Evolutionary conservation across 2,113 vertebrate species (phyloP).

Genomic region (Xenopus laevis): DNA sequence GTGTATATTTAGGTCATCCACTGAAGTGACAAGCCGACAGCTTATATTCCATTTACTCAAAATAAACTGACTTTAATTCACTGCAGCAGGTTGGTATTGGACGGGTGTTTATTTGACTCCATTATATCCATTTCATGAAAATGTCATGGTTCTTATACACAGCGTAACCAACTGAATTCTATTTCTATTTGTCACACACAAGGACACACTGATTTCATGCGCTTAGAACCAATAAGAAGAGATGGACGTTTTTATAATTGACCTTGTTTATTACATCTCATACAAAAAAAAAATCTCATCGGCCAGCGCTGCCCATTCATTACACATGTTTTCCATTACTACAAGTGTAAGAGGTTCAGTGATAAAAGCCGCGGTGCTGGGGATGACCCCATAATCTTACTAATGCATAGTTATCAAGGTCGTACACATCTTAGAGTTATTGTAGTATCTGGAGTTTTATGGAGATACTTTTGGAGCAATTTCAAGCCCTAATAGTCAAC

Average conservation of each 20-base stretch:
- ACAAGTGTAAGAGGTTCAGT: not conserved
- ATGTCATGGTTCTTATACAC: slow-evolving; percentile 30
- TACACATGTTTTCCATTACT: not conserved
- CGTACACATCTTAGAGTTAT: not conserved
- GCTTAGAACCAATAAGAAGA: not conserved
- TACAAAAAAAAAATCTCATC: not conserved
- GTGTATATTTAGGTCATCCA: slow-evolving; percentile 13
- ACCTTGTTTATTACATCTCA: slow-evolving; percentile 13
- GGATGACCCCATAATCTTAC: not conserved
- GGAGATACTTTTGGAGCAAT: no score
- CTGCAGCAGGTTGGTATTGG: slow-evolving; percentile 1
- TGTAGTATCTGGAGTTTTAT: not conserved
- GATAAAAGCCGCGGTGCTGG: not conserved
- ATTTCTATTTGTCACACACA: slow-evolving; percentile 24
- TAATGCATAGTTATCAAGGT: not conserved
- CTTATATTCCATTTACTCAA: slow-evolving; percentile 6
- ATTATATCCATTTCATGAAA: slow-evolving; percentile 31
- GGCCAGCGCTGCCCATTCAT: not conserved
- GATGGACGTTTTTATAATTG: slow-evolving; percentile 34
- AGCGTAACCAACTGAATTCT: slow-evolving; percentile 30
- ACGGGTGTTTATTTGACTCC: slow-evolving; percentile 13
- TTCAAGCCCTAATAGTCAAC: no score
- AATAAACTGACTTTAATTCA: slow-evolving; percentile 27
- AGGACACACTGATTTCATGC: slow-evolving; percentile 18
- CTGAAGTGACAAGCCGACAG: slow-evolving; percentile 20